Evolutionary conservation across 2,888 invertebrate genomes (phyloP), one percentile per base, ranked within the genome.

Genomic region (Sepioteuthis lessoniana): DNA sequence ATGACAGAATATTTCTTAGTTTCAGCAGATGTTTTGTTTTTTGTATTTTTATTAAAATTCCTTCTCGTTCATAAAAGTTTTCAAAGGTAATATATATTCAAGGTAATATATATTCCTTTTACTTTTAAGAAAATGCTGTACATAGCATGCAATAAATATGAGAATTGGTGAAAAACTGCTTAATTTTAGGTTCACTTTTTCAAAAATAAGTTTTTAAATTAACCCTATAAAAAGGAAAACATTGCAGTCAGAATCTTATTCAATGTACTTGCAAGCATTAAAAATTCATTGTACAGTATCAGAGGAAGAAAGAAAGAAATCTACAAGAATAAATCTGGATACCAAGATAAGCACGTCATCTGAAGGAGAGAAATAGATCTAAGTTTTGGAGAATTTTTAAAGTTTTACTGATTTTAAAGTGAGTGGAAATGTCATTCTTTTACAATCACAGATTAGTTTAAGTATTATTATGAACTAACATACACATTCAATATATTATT

Each of bases 21-120:
- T 76, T 31, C 76, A 76, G 76, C 76, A 76, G 76, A 76, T 76
- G 76, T n/a, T 55, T 55, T 55, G 21, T 55, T 55, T n/a, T 76
- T 76, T 8, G 10, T 76, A n/a, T 76, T n/a, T 31, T 76, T 76
- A 76, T 76, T 76, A 76, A 76, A 76, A n/a, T n/a, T 76, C 16
- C n/a, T 76, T 76, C n/a, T 7, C 31, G 0, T n/a, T 76, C 31
- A n/a, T 76, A 76, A 76, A 76, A 76, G 76, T 76, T 13, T 76
- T n/a, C 31, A 31, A 76, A n/a, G 31, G n/a, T 76, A 76, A 76
- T 76, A n/a, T n/a, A n/a, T n/a, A n/a, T n/a, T n/a, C n/a, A n/a
- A n/a, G n/a, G n/a, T n/a, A n/a, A n/a, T n/a, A n/a, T n/a, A n/a
- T 76, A 76, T 76, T 76, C 76, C 31, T 76, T 76, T 76, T 76